Evolutionary conservation across 2,797 vertebrate species (phyloP), one percentile per base, ranked within the genome.

Genomic region (Gastrophryne carolinensis): DNA sequence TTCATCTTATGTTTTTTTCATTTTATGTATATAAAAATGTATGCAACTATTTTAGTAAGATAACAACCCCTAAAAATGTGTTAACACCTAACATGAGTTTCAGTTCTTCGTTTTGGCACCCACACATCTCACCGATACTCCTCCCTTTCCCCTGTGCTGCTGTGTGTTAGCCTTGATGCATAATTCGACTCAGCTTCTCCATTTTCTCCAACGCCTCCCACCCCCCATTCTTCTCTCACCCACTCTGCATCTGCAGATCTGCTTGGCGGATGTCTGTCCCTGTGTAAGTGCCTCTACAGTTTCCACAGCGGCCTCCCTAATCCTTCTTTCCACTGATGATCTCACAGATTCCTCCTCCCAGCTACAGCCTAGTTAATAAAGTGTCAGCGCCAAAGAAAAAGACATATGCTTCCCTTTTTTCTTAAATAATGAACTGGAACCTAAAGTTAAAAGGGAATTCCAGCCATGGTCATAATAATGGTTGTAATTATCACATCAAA

Each of bases 221-320:
- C 56, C 64, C 53, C 73, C 10, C 29, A 15, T 13, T 24, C 13
- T 75, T 61, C 41, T 69, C 41, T 68, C 54, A 61, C 63, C 17
- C 64, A 30, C 73, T 52, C n/a, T 75, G 39, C 41, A 67, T 52
- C n/a, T 75, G 39, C 41, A 67, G 67, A 75, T 73, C 27, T 57
- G 54, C 21, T 60, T 10, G 5, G 8, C 17, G 30, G 29, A 11
- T 24, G 7, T 54, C 49, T 68, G 15, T 60, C 27, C 41, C 9
- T 23, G 15, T 26, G 13, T 17, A 60, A 53, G 44, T 41, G 23
- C 4, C 65, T 74, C 53, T 53, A 52, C 27, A 74, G 65, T 49
- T 58, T 58, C 52, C 73, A 39, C 12, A 61, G 30, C 23, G 64
- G 52, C 15, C 29, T 30, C 39, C 26, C 29, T 41, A 54, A 21